A percentile compares a stretch with the other conserved stretches of the same genome.
Conservation (phyloP, 2,113 vertebrate genomes). For the Chunga burmeisteri region DNA sequence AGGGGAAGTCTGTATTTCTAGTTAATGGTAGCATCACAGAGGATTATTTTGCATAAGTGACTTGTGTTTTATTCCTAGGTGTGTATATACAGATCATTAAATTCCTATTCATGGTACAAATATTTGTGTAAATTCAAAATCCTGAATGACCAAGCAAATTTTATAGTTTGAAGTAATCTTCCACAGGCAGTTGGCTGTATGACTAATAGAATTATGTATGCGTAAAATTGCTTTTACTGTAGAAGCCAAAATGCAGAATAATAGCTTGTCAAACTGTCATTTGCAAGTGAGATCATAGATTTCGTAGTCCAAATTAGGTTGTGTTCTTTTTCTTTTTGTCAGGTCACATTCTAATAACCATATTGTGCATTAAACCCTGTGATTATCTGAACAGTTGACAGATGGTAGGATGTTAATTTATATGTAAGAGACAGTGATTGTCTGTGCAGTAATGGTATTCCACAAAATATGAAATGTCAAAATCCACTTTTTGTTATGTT, state of each 20-base stretch:
- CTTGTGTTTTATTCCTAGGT: neutral
- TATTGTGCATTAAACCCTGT: slow-evolving; percentile 80
- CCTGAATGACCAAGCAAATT: slow-evolving; percentile 71
- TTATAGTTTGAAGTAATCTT: slow-evolving; percentile 65
- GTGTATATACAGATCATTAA: neutral
- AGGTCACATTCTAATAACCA: slow-evolving; percentile 83
- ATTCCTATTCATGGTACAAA: slow-evolving; percentile 41
- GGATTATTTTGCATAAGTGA: neutral
- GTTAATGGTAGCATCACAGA: neutral
- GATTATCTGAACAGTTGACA: slow-evolving; percentile 83
- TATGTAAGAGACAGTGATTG: slow-evolving; percentile 78
- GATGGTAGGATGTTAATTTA: slow-evolving; percentile 83
- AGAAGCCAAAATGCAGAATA: slow-evolving; percentile 77
- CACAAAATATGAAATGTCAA: slow-evolving; percentile 78
- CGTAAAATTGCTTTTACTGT: slow-evolving; percentile 71
- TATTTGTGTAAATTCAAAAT: slow-evolving; percentile 64
- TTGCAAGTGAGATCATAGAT: slow-evolving; percentile 79
- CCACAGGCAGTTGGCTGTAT: slow-evolving; percentile 68
- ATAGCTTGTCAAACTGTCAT: slow-evolving; percentile 80
- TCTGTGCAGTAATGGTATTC: slow-evolving; percentile 60
- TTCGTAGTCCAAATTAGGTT: slow-evolving; percentile 80
- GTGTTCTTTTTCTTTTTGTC: slow-evolving; percentile 79
- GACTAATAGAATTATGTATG: slow-evolving; percentile 73
- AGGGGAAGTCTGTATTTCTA: neutral
- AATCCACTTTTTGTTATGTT: slow-evolving; percentile 66